Percentiles rank a stretch among this genome's conserved stretches.
phyloP scores from a whole-genome alignment of 2,888 invertebrate genomes.

The Alloscopus bannaensis region DNA sequence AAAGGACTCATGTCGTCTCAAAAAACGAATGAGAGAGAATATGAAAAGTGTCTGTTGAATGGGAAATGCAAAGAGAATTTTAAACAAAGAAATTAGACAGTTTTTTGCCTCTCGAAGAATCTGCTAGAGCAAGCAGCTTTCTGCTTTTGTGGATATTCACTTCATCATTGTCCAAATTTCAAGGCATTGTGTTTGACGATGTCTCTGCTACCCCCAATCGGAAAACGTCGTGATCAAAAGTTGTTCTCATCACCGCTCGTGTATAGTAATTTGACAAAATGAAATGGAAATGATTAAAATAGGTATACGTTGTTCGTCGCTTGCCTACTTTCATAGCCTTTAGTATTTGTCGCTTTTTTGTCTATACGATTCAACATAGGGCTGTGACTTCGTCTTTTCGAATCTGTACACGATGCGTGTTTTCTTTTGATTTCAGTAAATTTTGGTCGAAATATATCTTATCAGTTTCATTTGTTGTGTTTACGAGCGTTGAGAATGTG shows the following conservation, averaged over 20 bases:
- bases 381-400: no score
- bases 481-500: no score
- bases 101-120: neutral
- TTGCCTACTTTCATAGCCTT: slow-evolving; percentile 45
- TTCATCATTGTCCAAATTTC: slow-evolving; percentile 54
- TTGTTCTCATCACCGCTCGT: neutral
- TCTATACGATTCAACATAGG: no score
- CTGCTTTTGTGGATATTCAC: slow-evolving; percentile 20
- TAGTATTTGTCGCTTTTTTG: slow-evolving; percentile 40
- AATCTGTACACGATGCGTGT: no score
- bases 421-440: no score
- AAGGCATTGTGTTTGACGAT: slow-evolving; percentile 37
- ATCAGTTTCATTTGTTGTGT: no score
- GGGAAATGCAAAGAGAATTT: no score
- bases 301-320: slow-evolving; percentile 41
- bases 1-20: slow-evolving; percentile 66
- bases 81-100: slow-evolving; percentile 13
- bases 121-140: slow-evolving; percentile 5
- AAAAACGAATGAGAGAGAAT: slow-evolving; percentile 31
- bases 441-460: no score
- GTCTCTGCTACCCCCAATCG: slow-evolving; percentile 31
- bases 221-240: slow-evolving; percentile 41
- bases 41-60: slow-evolving; percentile 43
- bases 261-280: slow-evolving; percentile 32
- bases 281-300: slow-evolving; percentile 45